These are phyloP conservation scores for Leptothorax acervorum DNA, from an alignment of 2,888 invertebrate species.

Conservation along the genomic window DNA sequence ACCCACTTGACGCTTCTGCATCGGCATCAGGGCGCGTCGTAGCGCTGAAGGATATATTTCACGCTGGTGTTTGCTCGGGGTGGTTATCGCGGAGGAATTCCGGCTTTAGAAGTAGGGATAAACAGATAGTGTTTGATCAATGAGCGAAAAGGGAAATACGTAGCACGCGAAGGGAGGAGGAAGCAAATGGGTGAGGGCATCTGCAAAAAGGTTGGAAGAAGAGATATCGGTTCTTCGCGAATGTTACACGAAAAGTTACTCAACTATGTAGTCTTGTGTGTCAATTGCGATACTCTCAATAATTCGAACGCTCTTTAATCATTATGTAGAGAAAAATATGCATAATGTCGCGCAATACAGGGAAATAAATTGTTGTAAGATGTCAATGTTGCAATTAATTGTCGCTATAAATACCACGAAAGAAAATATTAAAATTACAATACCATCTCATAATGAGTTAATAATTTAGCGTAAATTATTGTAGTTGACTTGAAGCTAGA, in stretches of 20 bases:
- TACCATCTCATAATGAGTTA: neutral
- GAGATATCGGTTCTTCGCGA: neutral
- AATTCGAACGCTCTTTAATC: neutral
- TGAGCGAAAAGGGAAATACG: slow-evolving; percentile 62
- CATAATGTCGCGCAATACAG: neutral
- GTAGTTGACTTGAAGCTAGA: neutral
- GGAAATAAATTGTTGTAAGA: neutral
- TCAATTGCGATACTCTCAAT: neutral
- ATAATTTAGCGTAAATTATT: slow-evolving; percentile 1
- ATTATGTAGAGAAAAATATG: neutral
- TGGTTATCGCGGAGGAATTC: slow-evolving; percentile 41
- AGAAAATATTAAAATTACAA: neutral
- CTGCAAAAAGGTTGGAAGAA: slow-evolving; percentile 48
- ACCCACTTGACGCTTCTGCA: slow-evolving; percentile 65
- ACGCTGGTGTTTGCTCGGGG: neutral
- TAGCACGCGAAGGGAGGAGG: slow-evolving; percentile 1
- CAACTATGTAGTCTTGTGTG: slow-evolving; percentile 23
- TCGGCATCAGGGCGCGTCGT: slow-evolving; percentile 34
- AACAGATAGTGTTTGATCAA: slow-evolving; percentile 79
- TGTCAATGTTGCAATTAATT: neutral
- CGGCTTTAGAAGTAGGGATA: slow-evolving; percentile 62
- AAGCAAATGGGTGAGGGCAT: slow-evolving; percentile 43
- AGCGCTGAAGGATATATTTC: slow-evolving; percentile 4
- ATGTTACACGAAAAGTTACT: slow-evolving; percentile 74
- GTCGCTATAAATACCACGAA: neutral